Conservation (phyloP, 1,140 invertebrate genomes). For the Megalopta genalis region DNA sequence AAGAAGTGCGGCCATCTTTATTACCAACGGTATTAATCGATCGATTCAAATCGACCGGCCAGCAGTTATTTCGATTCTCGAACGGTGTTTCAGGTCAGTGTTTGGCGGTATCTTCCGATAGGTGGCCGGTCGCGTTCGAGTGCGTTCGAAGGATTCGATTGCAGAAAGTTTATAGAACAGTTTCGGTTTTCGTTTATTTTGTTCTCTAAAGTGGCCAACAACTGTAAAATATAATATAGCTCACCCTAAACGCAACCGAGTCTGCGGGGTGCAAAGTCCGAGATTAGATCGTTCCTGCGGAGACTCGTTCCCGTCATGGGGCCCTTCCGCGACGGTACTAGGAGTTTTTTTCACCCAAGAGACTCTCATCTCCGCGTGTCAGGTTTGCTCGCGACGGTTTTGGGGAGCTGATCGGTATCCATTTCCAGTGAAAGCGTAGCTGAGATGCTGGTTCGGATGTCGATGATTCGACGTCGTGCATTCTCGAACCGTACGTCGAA, state of each 20-base stretch:
- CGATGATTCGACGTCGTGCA: constrained; percentile 42
- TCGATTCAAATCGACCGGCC: background rate
- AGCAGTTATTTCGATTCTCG: background rate
- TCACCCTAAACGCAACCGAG: constrained; percentile 46
- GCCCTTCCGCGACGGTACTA: constrained; percentile 9
- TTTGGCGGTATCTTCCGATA: too few relatives aligned
- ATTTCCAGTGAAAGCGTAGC: constrained; percentile 40
- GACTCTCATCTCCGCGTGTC: constrained; percentile 40
- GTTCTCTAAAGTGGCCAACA: constrained; percentile 6
- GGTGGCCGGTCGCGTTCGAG: too few relatives aligned
- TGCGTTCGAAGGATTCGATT: too few relatives aligned
- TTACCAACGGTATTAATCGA: background rate
- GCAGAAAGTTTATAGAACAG: background rate
- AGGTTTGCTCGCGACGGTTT: constrained; percentile 49
- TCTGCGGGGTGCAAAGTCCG: constrained; percentile 8
- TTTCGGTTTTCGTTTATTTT: background rate
- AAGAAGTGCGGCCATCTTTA: too few relatives aligned
- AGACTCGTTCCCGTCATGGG: constrained; percentile 30
- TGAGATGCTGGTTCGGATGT: constrained; percentile 23
- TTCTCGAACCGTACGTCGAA: constrained; percentile 81
- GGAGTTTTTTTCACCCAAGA: constrained; percentile 41
- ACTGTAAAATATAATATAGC: constrained; percentile 39
- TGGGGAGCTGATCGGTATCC: constrained; percentile 39
- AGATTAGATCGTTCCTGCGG: constrained; percentile 29
- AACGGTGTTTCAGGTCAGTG: background rate